Percentiles rank a stretch among this genome's conserved stretches.
phyloP scores from a whole-genome alignment of 2,113 vertebrate species.

The Tylochromis polylepis region DNA sequence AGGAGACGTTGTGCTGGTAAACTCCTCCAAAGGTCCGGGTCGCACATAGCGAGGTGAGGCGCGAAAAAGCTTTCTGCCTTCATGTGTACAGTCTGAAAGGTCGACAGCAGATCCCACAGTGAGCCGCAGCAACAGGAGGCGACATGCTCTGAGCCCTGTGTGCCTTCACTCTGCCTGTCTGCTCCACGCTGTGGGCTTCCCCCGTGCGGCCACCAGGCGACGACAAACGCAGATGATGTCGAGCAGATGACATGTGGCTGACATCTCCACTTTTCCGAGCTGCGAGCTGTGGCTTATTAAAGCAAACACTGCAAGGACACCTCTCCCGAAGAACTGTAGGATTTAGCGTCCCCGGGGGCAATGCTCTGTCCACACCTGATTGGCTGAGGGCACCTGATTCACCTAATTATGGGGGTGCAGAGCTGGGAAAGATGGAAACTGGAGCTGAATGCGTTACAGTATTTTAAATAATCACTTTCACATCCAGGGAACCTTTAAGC shows the following conservation, averaged over 20 bases:
- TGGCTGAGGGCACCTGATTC: background rate
- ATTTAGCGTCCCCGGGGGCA: background rate
- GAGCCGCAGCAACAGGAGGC: conserved; percentile 58
- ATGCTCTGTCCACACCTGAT: background rate
- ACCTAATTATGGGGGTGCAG: background rate
- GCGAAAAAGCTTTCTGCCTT: background rate
- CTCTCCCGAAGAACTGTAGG: background rate
- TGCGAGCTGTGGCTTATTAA: background rate
- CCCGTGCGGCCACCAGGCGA: conserved; percentile 42
- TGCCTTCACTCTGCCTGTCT: conserved; percentile 1
- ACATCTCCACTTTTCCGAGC: background rate
- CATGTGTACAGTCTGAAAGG: conserved; percentile 45
- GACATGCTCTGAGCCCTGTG: conserved; percentile 39
- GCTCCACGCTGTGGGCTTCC: background rate
- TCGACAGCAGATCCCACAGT: conserved; percentile 54
- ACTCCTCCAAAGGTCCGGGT: background rate
- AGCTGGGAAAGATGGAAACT: background rate
- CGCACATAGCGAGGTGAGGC: conserved; percentile 1
- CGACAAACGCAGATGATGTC: conserved; percentile 16
- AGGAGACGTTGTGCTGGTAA: background rate
- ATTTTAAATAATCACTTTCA: background rate
- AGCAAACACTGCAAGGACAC: background rate
- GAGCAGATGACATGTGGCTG: background rate
- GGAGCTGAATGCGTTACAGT: background rate
- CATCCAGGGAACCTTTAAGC: background rate